Percentiles rank a stretch among this genome's conserved stretches.
These are phyloP conservation scores for Metridium senile DNA, from an alignment of 92 coral and sea anemone species.

Conservation along the genomic window DNA sequence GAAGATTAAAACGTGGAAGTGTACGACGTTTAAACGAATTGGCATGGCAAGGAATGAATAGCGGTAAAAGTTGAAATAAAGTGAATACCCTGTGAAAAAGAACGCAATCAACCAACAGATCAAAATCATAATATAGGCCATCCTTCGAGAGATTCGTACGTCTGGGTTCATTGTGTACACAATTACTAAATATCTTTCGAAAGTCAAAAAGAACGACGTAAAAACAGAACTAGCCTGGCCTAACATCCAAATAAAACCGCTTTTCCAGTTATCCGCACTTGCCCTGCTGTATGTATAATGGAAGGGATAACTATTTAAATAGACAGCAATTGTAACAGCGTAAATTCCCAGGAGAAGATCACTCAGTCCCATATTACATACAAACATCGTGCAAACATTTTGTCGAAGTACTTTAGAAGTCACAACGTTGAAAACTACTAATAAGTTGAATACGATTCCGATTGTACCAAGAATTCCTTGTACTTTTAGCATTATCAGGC, in stretches of 20 bases:
- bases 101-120: background rate
- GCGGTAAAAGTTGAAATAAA: background rate
- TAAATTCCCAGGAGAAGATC: background rate
- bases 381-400: slow-evolving; percentile 1
- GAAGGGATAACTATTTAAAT: background rate
- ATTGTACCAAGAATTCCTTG: background rate
- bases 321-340: background rate
- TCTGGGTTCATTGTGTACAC: background rate
- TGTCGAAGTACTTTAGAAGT: background rate
- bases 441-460: background rate
- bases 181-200: background rate
- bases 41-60: background rate
- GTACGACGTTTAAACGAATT: background rate
- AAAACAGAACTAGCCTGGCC: background rate
- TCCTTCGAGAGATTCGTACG: background rate
- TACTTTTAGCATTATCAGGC: background rate
- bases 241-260: slow-evolving; percentile 1
- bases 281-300: background rate
- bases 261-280: background rate
- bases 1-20: background rate
- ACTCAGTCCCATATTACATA: background rate
- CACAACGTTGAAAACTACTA: background rate
- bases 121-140: background rate
- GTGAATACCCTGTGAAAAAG: background rate
- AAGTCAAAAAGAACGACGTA: background rate